Evolutionary conservation across 2,888 invertebrate genomes (phyloP).

Genomic region (Hirtodrosophila cameraria): DNA sequence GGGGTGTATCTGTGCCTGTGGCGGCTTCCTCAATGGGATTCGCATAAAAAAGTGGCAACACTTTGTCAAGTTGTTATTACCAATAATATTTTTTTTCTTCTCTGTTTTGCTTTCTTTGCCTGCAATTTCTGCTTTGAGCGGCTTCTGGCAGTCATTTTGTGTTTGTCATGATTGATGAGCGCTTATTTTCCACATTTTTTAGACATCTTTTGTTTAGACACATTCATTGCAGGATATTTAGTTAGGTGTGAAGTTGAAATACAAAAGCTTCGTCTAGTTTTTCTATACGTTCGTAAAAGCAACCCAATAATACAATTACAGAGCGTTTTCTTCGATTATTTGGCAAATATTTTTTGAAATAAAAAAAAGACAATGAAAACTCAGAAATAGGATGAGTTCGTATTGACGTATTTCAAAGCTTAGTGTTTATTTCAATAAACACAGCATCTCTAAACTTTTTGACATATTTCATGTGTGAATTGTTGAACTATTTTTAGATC

Average conservation of each 20-base stretch:
- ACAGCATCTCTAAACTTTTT: too few species aligned
- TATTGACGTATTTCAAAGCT: too few species aligned
- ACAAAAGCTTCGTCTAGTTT: too few species aligned
- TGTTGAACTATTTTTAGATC: too few species aligned
- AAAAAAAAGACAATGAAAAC: too few species aligned
- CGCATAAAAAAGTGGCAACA: conserved; percentile 66
- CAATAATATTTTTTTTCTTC: conserved; percentile 58
- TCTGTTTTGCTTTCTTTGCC: conserved; percentile 14
- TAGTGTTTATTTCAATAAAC: too few species aligned
- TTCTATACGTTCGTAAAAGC: too few species aligned
- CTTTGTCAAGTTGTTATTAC: conserved; percentile 79
- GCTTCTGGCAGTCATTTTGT: conserved; percentile 53
- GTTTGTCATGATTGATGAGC: conserved; percentile 66
- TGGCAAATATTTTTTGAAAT: too few species aligned
- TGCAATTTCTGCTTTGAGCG: conserved; percentile 34
- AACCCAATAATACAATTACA: too few species aligned
- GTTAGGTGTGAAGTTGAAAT: conserved; percentile 13
- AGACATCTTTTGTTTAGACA: neutral
- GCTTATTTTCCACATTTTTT: conserved; percentile 32
- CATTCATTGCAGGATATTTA: conserved; percentile 11
- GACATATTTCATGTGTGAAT: too few species aligned
- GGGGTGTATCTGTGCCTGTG: conserved; percentile 19
- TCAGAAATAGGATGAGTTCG: too few species aligned
- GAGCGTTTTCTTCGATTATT: too few species aligned
- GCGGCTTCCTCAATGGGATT: conserved; percentile 17